Base-by-base conservation (phyloP, 1,140 invertebrate genomes). In the Frieseomelitta varia region DNA sequence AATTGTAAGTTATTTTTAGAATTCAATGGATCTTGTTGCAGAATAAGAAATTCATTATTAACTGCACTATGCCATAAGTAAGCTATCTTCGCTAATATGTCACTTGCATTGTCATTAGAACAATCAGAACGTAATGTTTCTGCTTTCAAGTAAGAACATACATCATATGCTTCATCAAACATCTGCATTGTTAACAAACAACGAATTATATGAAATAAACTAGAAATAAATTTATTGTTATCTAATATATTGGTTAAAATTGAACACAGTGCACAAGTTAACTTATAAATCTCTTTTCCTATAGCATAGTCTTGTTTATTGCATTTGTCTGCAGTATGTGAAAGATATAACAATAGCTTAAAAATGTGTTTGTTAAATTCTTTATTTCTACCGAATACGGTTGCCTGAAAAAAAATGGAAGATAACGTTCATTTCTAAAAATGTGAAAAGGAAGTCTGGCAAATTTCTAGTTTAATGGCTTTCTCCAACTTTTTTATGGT, bases 141-240 rank as follows among this genome's bases (percentile, higher is more conserved):
- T 69, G 76, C 85, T 83, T 73, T 88, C 56, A 92, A 47, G 56
- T 88, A 88, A 67, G 51, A 80, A 53, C 78, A 90, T 15, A 93
- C 75, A 34, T 88, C 24, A 58, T 79, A 84, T n/a, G 92, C 93
- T 81, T 93, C 86, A 3, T 87, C 65, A 55, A 89, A 90, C n/a
- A 89, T 53, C n/a, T 84, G 15, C 58, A 88, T 90, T 3, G 71
- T 69, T 6, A 92, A 74, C 65, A 93, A 79, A 75, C 86, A 91
- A 14, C 63, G 68, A 56, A 80, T 51, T 76, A 93, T 91, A 79
- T 91, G 91, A 83, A 89, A 93, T 6, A 93, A 65, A 34, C 87
- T 87, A 27, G 83, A 88, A 56, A 83, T 82, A 75, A 90, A 93
- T 53, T 89, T 92, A 21, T 79, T 75, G 56, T 58, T 58, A 80